Percentiles rank a stretch among this genome's conserved stretches.
phyloP scores from a whole-genome alignment of 2,888 invertebrate genomes.

The Gonocerus acuteangulatus region DNA sequence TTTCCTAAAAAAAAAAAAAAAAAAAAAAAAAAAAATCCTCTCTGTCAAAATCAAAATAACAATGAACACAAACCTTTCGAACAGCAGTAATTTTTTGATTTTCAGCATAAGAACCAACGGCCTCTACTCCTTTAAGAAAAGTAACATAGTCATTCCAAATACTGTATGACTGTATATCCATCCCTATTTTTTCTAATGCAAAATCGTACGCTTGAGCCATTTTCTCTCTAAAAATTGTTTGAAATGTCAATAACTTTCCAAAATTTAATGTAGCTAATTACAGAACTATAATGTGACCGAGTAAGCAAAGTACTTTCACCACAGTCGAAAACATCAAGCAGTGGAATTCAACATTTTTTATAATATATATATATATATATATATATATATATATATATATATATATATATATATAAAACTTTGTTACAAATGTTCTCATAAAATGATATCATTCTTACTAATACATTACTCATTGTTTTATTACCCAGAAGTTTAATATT shows the following conservation, averaged over 20 bases:
- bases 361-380: too few species aligned
- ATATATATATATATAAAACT: too few species aligned
- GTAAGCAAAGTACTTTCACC: too few species aligned
- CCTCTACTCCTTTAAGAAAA: conserved; percentile 92
- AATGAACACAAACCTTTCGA: conserved; percentile 58
- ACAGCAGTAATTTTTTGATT: conserved; percentile 99
- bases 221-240: conserved; percentile 67
- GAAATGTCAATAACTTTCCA: too few species aligned
- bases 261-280: background rate
- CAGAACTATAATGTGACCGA: too few species aligned
- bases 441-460: too few species aligned
- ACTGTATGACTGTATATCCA: conserved; percentile 93
- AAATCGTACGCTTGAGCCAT: conserved; percentile 99
- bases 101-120: conserved; percentile 97
- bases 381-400: too few species aligned
- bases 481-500: too few species aligned
- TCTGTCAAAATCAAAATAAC: too few species aligned
- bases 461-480: too few species aligned
- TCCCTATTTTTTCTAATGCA: conserved; percentile 95
- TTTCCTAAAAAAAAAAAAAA: background rate
- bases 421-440: too few species aligned
- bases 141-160: conserved; percentile 98
- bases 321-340: background rate
- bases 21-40: background rate
- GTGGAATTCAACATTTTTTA: too few species aligned